A percentile compares a stretch with the other conserved stretches of the same genome.
These are phyloP conservation scores for Eupeodes luniger DNA, from an alignment of 2,888 invertebrate species.

Conservation along the genomic window DNA sequence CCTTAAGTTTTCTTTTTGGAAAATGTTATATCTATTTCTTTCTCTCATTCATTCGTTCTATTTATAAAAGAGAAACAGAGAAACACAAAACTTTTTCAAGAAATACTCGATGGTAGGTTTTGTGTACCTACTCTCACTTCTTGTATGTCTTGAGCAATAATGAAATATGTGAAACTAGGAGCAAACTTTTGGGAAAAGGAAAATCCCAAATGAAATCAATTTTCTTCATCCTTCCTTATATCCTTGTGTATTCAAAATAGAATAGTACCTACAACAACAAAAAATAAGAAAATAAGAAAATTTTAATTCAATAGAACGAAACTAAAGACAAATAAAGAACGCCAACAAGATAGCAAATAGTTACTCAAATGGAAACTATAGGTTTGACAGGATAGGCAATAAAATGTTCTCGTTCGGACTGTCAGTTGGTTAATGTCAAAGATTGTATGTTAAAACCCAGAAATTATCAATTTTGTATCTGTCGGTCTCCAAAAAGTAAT, in stretches of 20 bases:
- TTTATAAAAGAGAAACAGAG: neutral
- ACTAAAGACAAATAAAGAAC: slow-evolving; percentile 15
- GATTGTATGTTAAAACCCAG: too few relatives aligned
- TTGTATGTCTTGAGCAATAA: neutral
- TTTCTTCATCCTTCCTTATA: slow-evolving; percentile 24
- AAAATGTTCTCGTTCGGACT: too few relatives aligned
- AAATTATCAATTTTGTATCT: too few relatives aligned
- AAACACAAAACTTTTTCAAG: slow-evolving; percentile 11
- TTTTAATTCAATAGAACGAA: slow-evolving; percentile 38
- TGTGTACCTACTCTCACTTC: slow-evolving; percentile 20
- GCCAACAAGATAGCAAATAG: neutral
- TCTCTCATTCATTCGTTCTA: neutral
- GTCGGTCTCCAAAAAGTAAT: too few relatives aligned
- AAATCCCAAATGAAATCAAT: slow-evolving; percentile 54
- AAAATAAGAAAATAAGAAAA: slow-evolving; percentile 14
- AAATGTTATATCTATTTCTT: neutral
- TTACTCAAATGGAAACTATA: neutral
- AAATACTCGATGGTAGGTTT: neutral
- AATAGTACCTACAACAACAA: neutral
- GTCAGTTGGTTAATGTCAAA: too few relatives aligned
- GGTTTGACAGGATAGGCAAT: neutral
- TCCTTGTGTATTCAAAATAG: neutral
- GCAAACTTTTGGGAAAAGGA: slow-evolving; percentile 29
- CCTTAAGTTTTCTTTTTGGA: neutral
- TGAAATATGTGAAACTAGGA: slow-evolving; percentile 8